These are phyloP conservation scores for Cephalopachus bancanus DNA, from an alignment of 2,797 vertebrate genomes.

Conservation along the genomic window DNA sequence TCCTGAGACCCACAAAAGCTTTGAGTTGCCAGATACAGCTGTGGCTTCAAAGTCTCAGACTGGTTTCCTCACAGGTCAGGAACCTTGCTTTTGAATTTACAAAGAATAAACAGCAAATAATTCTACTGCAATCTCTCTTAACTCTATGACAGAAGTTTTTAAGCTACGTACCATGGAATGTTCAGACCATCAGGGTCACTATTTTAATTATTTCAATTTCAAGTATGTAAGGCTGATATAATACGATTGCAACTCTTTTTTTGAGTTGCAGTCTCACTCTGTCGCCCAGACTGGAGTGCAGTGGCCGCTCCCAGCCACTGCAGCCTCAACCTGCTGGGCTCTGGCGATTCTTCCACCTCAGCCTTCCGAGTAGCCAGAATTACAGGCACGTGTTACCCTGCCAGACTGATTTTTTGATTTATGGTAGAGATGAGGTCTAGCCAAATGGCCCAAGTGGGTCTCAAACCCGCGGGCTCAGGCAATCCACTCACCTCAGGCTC, in stretches of 20 bases:
- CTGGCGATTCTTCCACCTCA: too few relatives aligned
- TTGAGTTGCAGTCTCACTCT: too few relatives aligned
- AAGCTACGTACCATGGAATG: rapidly evolving
- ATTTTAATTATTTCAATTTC: neutral
- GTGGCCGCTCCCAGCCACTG: too few relatives aligned
- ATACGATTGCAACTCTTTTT: neutral
- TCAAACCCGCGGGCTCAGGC: too few relatives aligned
- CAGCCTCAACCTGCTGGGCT: too few relatives aligned
- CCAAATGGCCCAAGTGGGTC: too few relatives aligned
- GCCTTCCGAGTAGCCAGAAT: too few relatives aligned
- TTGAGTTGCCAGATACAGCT: neutral
- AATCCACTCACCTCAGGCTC: too few relatives aligned
- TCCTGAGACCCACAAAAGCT: neutral
- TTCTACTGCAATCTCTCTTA: neutral
- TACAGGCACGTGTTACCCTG: too few relatives aligned
- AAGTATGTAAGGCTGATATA: neutral
- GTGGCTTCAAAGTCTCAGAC: neutral
- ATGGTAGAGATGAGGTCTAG: too few relatives aligned
- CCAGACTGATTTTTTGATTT: too few relatives aligned
- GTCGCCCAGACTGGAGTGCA: too few relatives aligned
- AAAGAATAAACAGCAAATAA: neutral
- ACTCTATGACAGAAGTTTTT: neutral
- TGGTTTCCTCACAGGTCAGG: neutral
- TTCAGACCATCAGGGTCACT: neutral
- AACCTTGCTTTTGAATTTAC: neutral